Conservation (phyloP, 2,113 vertebrate species). For the Junco hyemalis region DNA sequence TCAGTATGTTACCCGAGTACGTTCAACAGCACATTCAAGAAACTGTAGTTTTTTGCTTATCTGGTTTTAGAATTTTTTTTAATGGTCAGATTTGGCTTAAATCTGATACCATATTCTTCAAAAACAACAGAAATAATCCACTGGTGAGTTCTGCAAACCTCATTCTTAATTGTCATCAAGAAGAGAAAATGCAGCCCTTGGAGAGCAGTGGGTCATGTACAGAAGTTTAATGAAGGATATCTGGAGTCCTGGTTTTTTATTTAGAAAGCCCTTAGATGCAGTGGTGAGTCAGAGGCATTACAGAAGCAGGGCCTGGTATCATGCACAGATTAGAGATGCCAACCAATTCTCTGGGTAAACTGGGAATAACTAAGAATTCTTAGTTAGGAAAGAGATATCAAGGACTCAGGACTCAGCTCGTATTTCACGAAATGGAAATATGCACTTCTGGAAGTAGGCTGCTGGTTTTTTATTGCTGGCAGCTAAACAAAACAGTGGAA, state of each 20-base stretch:
- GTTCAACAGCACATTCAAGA: neutral
- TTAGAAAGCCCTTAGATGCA: neutral
- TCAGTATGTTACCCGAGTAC: neutral
- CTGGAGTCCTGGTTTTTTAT: neutral
- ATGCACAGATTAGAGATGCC: neutral
- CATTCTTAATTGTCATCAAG: neutral
- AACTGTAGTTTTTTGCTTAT: neutral
- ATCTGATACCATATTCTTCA: neutral
- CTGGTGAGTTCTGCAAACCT: neutral
- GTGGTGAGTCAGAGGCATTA: neutral
- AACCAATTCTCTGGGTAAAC: neutral
- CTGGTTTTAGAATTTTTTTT: neutral
- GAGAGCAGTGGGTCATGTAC: neutral
- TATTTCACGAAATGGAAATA: conserved; percentile 29
- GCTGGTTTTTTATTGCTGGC: neutral
- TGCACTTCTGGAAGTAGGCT: neutral
- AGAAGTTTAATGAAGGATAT: neutral
- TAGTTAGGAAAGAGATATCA: neutral
- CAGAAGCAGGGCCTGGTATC: neutral
- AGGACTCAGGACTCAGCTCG: neutral
- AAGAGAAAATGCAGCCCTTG: neutral
- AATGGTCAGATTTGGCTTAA: neutral
- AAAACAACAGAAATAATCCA: neutral
- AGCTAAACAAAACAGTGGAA: conserved; percentile 51
- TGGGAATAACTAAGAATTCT: neutral